Evolutionary conservation across 1,140 invertebrate species (phyloP).

Genomic region (Chlorops oryzae): DNA sequence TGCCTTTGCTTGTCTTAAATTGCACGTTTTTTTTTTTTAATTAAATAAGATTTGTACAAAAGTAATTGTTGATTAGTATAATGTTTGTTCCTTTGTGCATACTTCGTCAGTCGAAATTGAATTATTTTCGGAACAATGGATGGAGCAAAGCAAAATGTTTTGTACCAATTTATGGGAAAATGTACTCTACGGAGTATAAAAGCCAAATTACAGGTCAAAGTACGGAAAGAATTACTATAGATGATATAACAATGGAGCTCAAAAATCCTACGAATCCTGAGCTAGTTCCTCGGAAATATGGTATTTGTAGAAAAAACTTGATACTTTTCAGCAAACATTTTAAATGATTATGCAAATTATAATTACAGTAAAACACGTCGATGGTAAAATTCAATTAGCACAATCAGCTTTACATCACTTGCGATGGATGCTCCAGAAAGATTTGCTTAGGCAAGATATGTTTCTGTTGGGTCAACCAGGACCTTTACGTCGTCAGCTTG

Average conservation of each 20-base stretch:
- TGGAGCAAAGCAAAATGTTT: too few species aligned
- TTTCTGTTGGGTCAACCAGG: constrained; percentile 91
- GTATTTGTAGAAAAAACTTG: constrained; percentile 50
- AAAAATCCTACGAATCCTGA: constrained; percentile 61
- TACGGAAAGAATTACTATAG: constrained; percentile 62
- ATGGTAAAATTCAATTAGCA: constrained; percentile 51
- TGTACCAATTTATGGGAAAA: too few species aligned
- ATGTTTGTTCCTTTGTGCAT: too few species aligned
- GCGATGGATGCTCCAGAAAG: constrained; percentile 93
- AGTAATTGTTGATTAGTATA: too few species aligned
- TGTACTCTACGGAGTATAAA: too few species aligned
- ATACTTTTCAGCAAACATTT: constrained; percentile 9
- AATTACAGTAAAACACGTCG: constrained; percentile 49
- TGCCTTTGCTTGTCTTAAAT: too few species aligned
- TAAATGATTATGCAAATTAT: constrained; percentile 21
- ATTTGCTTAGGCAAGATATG: constrained; percentile 87
- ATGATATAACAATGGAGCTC: constrained; percentile 64
- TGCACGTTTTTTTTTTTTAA: too few species aligned
- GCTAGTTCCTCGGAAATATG: constrained; percentile 77
- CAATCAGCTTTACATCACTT: constrained; percentile 77
- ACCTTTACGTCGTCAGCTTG: constrained; percentile 62
- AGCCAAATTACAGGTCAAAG: too few species aligned
- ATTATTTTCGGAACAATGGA: too few species aligned
- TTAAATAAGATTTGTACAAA: too few species aligned
- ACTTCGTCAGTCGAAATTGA: too few species aligned